Percentiles rank a stretch among this genome's conserved stretches.
Evolutionary conservation across 1,140 invertebrate genomes (phyloP).

Genomic region (Zaprionus inermis): DNA sequence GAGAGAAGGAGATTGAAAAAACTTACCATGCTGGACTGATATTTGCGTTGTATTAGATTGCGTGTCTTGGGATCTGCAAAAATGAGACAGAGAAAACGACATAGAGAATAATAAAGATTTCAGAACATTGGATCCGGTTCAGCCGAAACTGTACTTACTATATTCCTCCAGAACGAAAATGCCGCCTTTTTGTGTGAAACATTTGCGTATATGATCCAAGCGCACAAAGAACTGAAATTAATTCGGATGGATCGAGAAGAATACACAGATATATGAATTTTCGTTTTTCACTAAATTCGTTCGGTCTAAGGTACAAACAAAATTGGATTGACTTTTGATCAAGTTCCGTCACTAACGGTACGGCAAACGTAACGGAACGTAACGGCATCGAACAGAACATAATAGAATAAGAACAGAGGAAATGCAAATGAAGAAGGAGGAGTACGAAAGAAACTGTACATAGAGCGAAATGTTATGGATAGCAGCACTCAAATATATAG

Average conservation of each 20-base stretch:
- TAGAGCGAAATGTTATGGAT: constrained; percentile 18
- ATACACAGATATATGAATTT: constrained; percentile 8
- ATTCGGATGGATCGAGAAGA: constrained; percentile 30
- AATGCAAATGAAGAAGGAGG: constrained; percentile 33
- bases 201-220: constrained; percentile 99
- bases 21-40: constrained; percentile 99
- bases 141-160: constrained; percentile 89
- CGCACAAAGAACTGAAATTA: constrained; percentile 99
- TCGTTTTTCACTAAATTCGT: not conserved
- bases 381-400: constrained; percentile 34
- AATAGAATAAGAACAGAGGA: constrained; percentile 22
- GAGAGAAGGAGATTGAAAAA: not conserved
- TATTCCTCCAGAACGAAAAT: constrained; percentile 99
- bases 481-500: constrained; percentile 20
- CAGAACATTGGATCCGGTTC: not conserved
- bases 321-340: not conserved
- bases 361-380: constrained; percentile 35
- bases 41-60: constrained; percentile 97
- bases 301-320: not conserved
- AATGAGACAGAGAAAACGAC: not conserved
- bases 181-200: constrained; percentile 99
- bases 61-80: constrained; percentile 97
- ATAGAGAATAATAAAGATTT: not conserved
- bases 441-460: constrained; percentile 18
- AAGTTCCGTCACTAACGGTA: constrained; percentile 14